A percentile compares a stretch with the other conserved stretches of the same genome.
Evolutionary conservation across 2,113 vertebrate genomes (phyloP).

Genomic region (Synodontis membranacea): DNA sequence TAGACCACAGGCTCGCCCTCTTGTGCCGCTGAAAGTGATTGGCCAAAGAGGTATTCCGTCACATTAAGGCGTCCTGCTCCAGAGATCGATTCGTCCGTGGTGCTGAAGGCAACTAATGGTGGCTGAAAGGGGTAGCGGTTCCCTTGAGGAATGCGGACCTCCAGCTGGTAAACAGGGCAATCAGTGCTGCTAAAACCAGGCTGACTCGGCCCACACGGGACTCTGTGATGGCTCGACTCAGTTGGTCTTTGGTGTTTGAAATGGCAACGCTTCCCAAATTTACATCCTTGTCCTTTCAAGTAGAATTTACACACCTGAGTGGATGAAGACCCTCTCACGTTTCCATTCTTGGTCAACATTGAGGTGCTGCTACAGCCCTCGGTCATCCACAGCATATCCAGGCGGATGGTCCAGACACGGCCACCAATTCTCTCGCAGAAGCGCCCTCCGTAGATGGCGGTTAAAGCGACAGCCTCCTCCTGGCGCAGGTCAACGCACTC

Average conservation of each 20-base stretch:
- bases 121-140: conserved; percentile 90
- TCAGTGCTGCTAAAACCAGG: conserved; percentile 76
- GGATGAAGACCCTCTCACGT: conserved; percentile 40
- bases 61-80: conserved; percentile 82
- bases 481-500: conserved; percentile 84
- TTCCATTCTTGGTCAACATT: conserved; percentile 25
- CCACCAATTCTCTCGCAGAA: conserved; percentile 89
- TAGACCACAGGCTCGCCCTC: conserved; percentile 84
- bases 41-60: conserved; percentile 85
- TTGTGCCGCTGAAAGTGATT: conserved; percentile 80
- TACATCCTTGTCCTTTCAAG: conserved; percentile 81
- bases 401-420: conserved; percentile 84
- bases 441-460: conserved; percentile 90
- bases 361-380: conserved; percentile 51
- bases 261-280: conserved; percentile 85
- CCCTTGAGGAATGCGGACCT: conserved; percentile 86
- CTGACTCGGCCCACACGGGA: conserved; percentile 60
- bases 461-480: conserved; percentile 88
- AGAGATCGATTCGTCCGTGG: conserved; percentile 81
- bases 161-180: conserved; percentile 83
- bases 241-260: conserved; percentile 84
- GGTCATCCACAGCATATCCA: conserved; percentile 77
- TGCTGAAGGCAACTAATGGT: conserved; percentile 90
- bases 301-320: conserved; percentile 84
- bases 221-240: conserved; percentile 52